These are phyloP conservation scores for Oncorhynchus keta DNA, from an alignment of 2,113 vertebrate genomes.

Conservation along the genomic window DNA sequence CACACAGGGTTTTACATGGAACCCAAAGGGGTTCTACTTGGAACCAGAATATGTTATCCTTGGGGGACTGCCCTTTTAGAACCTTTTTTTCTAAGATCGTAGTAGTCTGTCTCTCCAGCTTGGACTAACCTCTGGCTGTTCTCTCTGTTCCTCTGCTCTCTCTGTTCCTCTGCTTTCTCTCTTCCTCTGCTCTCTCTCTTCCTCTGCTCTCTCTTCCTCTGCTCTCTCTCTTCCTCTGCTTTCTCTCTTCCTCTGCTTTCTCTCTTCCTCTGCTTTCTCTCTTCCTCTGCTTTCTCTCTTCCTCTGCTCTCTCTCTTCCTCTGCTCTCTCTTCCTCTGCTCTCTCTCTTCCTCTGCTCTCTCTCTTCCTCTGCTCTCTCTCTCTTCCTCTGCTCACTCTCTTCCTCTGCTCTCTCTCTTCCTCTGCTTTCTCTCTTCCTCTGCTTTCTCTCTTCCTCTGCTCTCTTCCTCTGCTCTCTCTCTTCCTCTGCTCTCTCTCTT, in stretches of 20 bases:
- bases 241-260: constrained; percentile 34
- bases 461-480: no score
- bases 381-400: constrained; percentile 1
- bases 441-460: no score
- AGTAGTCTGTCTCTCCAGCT: constrained; percentile 9
- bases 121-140: constrained; percentile 53
- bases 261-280: constrained; percentile 41
- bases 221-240: constrained; percentile 27
- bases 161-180: constrained; percentile 54
- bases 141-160: constrained; percentile 34
- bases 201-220: constrained; percentile 54
- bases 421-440: no score
- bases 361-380: no score
- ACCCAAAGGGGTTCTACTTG: no score
- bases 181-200: constrained; percentile 24
- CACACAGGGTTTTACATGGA: no score
- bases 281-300: constrained; percentile 54
- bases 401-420: neutral
- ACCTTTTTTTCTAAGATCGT: no score
- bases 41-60: no score
- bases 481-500: constrained; percentile 21
- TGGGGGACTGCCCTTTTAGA: no score
- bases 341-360: neutral
- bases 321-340: constrained; percentile 51
- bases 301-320: constrained; percentile 27